Percentiles rank a stretch among this genome's conserved stretches.
These are phyloP conservation scores for Centruroides vittatus DNA, from an alignment of 1,140 invertebrate species.

Conservation along the genomic window DNA sequence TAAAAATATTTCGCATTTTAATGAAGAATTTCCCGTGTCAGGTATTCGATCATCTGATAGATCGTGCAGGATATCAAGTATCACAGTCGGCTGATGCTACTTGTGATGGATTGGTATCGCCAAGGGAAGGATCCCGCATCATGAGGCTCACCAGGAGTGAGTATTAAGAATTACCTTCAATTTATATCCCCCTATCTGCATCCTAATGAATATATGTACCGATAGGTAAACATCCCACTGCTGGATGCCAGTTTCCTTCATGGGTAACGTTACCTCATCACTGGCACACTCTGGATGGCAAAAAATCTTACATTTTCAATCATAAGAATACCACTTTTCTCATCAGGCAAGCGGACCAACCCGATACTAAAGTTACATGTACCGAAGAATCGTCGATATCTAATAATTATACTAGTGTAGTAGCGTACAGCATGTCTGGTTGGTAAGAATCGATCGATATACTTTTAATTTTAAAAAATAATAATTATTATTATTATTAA, in stretches of 20 bases:
- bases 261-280: slow-evolving; percentile 16
- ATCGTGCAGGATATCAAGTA: slow-evolving; percentile 47
- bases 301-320: slow-evolving; percentile 53
- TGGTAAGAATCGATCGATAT: slow-evolving; percentile 15
- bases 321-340: slow-evolving; percentile 51
- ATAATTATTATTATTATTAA: too few relatives aligned
- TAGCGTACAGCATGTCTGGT: slow-evolving; percentile 19
- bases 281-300: slow-evolving; percentile 24
- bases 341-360: neutral
- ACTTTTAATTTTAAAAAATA: too few relatives aligned
- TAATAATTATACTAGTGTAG: slow-evolving; percentile 8
- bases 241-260: slow-evolving; percentile 17
- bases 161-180: neutral
- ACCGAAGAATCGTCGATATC: slow-evolving; percentile 7
- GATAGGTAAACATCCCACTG: slow-evolving; percentile 35
- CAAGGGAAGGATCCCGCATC: slow-evolving; percentile 56
- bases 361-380: slow-evolving; percentile 12
- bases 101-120: slow-evolving; percentile 68
- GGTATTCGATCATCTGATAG: slow-evolving; percentile 13
- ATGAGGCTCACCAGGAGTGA: slow-evolving; percentile 56
- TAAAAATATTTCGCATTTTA: too few relatives aligned
- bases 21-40: neutral
- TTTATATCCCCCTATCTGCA: neutral
- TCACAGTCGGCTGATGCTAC: slow-evolving; percentile 77
- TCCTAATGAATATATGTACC: neutral